phyloP scores from a whole-genome alignment of 2,888 invertebrate genomes.

The Bombyx huttoni region DNA sequence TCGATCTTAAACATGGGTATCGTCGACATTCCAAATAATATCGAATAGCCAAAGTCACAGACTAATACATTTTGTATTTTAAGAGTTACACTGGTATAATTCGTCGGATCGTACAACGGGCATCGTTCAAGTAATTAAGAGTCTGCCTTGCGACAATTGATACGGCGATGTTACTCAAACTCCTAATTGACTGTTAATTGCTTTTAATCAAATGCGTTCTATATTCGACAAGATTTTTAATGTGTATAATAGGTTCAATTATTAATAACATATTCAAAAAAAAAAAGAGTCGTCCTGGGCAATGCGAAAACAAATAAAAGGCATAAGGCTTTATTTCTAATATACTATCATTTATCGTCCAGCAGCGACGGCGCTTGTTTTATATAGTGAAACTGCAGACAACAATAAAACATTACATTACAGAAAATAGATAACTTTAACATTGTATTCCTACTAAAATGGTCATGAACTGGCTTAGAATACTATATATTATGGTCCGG shows the following conservation, averaged over 20 bases:
- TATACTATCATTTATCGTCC: not conserved
- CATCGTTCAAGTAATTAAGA: conserved; percentile 39
- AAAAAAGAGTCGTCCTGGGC: not conserved
- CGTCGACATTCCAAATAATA: no score
- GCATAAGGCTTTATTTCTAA: not conserved
- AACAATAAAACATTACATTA: not conserved
- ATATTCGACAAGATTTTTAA: conserved; percentile 42
- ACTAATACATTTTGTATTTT: not conserved
- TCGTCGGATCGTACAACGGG: conserved; percentile 21
- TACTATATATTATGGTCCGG: no score
- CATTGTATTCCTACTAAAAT: no score
- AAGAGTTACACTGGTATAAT: conserved; percentile 1
- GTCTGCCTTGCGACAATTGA: conserved; percentile 48
- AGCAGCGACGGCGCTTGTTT: not conserved
- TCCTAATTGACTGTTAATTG: conserved; percentile 67
- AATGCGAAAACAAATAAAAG: no score
- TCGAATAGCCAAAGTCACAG: no score
- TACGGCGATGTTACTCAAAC: conserved; percentile 39
- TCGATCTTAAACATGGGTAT: no score
- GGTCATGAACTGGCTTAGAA: no score
- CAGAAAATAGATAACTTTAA: no score
- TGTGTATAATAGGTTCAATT: not conserved
- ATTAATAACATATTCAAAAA: not conserved
- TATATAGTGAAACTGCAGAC: not conserved
- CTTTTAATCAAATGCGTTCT: conserved; percentile 68